Evolutionary conservation across 2,888 invertebrate genomes (phyloP).

Genomic region (Tolmerus cingulatus): DNA sequence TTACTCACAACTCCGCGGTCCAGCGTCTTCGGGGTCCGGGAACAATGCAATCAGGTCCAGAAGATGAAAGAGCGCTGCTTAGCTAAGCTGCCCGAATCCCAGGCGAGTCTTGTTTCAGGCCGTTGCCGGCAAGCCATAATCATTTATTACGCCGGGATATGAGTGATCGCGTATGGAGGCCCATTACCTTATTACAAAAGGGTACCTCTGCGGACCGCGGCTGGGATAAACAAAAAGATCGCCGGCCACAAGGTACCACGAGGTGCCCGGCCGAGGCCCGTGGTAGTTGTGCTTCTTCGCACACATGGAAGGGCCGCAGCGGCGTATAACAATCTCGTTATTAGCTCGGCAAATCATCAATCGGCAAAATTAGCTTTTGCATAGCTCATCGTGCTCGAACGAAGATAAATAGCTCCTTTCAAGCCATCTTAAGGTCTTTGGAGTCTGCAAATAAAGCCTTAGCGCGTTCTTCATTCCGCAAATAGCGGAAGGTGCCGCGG

Average conservation of each 20-base stretch:
- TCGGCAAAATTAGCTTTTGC: conserved; percentile 46
- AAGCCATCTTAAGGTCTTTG: conserved; percentile 38
- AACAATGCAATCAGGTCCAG: background rate
- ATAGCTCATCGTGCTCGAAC: conserved; percentile 31
- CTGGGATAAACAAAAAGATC: conserved; percentile 43
- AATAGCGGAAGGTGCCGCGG: background rate
- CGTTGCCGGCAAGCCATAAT: conserved; percentile 26
- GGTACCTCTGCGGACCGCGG: background rate
- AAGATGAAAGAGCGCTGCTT: conserved; percentile 24
- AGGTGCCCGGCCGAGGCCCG: background rate
- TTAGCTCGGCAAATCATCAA: conserved; percentile 48
- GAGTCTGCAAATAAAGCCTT: conserved; percentile 26
- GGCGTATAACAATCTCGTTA: conserved; percentile 45
- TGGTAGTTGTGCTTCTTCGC: background rate
- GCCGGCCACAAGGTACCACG: background rate
- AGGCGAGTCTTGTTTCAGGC: background rate
- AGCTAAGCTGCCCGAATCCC: background rate
- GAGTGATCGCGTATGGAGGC: conserved; percentile 39
- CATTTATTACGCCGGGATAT: conserved; percentile 41
- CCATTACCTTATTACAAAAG: conserved; percentile 37
- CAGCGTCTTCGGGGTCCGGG: background rate
- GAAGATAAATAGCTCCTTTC: conserved; percentile 46
- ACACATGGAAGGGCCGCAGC: background rate
- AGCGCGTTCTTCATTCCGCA: conserved; percentile 19
- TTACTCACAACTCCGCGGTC: conserved; percentile 1